These are phyloP conservation scores for Alfaro cultratus DNA, from an alignment of 2,797 vertebrate genomes.

Conservation along the genomic window DNA sequence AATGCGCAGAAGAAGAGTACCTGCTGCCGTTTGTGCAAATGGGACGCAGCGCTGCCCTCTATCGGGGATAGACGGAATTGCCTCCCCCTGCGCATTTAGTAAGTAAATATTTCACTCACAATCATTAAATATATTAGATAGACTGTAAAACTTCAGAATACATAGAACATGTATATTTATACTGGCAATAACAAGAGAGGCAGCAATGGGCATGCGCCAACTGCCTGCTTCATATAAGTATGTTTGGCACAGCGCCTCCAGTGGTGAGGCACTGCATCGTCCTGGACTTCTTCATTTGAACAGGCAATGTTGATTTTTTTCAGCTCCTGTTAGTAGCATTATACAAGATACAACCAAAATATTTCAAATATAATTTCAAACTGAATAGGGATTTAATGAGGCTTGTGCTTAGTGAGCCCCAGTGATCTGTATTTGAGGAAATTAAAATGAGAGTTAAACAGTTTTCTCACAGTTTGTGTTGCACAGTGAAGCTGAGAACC, in stretches of 20 bases:
- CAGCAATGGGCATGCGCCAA: not conserved
- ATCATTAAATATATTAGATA: not conserved
- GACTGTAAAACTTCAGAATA: not conserved
- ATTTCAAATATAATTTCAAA: not conserved
- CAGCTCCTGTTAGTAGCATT: constrained; percentile 32
- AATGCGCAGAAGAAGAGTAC: not conserved
- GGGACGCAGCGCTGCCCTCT: not conserved
- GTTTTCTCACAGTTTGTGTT: constrained; percentile 53
- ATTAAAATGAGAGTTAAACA: constrained; percentile 21
- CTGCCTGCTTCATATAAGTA: not conserved
- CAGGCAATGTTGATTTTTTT: not conserved
- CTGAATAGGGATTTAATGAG: not conserved
- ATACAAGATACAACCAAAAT: not conserved
- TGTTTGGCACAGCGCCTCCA: not conserved
- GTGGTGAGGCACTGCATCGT: not conserved
- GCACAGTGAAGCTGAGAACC: constrained; percentile 41
- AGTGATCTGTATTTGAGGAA: constrained; percentile 27
- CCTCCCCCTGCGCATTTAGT: too few species aligned
- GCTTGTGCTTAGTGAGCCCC: constrained; percentile 37
- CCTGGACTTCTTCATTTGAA: not conserved
- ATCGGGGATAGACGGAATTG: not conserved
- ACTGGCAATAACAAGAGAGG: too few species aligned
- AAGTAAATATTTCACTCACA: not conserved
- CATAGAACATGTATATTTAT: too few species aligned
- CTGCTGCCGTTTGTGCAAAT: not conserved